A percentile compares a stretch with the other conserved stretches of the same genome.
These are phyloP conservation scores for Salvelinus alpinus DNA, from an alignment of 2,113 vertebrate species.

Conservation along the genomic window DNA sequence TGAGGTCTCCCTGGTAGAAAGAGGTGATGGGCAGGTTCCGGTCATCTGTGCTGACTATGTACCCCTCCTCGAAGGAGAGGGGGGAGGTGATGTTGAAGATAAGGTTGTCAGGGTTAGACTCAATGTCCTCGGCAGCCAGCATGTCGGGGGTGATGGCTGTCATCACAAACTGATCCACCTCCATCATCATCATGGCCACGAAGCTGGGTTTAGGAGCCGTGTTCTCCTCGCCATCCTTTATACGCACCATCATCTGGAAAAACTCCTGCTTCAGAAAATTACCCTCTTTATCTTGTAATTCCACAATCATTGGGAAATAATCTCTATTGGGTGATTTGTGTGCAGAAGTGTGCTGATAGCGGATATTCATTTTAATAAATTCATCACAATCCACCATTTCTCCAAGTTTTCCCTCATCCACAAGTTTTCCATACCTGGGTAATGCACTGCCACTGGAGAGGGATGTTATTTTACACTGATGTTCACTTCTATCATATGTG, in stretches of 20 bases:
- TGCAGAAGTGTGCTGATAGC: constrained; percentile 84
- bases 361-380: constrained; percentile 81
- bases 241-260: constrained; percentile 88
- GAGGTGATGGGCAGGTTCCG: constrained; percentile 88
- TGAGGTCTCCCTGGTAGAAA: constrained; percentile 87
- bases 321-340: constrained; percentile 86
- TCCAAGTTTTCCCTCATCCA: constrained; percentile 70
- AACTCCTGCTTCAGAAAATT: constrained; percentile 84
- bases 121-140: constrained; percentile 87
- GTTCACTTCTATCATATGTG: constrained; percentile 77
- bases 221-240: constrained; percentile 84
- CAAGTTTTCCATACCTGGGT: constrained; percentile 86
- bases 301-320: constrained; percentile 89
- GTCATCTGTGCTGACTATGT: constrained; percentile 93
- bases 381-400: constrained; percentile 85
- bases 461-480: constrained; percentile 82
- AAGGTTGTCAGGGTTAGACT: constrained; percentile 80
- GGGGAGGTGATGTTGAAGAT: constrained; percentile 92
- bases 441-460: constrained; percentile 70
- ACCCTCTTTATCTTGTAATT: constrained; percentile 78
- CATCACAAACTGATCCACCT: constrained; percentile 94
- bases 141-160: constrained; percentile 90
- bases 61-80: constrained; percentile 84
- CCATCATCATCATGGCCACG: constrained; percentile 96
- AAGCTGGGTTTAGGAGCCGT: constrained; percentile 90